phyloP scores from a whole-genome alignment of 2,888 invertebrate genomes.

The Deroplatys truncata region DNA sequence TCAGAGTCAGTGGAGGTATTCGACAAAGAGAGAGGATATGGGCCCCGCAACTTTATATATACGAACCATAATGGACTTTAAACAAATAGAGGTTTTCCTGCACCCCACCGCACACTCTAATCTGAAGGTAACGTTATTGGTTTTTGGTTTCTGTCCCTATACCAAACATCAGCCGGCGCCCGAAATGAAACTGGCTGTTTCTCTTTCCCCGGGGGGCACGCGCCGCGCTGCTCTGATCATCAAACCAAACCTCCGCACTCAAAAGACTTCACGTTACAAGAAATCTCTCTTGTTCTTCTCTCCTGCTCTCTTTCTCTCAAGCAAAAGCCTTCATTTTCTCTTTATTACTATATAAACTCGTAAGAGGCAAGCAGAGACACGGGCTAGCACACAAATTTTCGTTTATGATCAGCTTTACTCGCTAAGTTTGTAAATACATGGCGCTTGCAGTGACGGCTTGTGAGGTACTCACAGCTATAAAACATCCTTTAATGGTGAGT shows the following conservation, averaged over 20 bases:
- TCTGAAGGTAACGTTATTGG: constrained; percentile 29
- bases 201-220: neutral
- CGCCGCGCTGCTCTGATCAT: neutral
- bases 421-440: neutral
- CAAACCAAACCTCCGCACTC: neutral
- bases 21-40: neutral
- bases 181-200: constrained; percentile 17
- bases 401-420: neutral
- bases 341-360: neutral
- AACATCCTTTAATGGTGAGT: too few relatives aligned
- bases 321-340: neutral
- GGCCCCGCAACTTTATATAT: neutral
- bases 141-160: constrained; percentile 23
- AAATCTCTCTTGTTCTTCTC: neutral
- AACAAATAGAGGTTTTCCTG: constrained; percentile 21
- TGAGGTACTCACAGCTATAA: neutral
- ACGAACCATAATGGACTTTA: constrained; percentile 17
- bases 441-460: neutral
- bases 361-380: neutral
- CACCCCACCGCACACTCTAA: constrained; percentile 10
- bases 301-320: neutral
- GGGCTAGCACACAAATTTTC: neutral
- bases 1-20: neutral
- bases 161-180: constrained; percentile 17
- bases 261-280: neutral